Evolutionary conservation across 2,113 vertebrate species (phyloP).

Genomic region (Eptesicus fuscus): DNA sequence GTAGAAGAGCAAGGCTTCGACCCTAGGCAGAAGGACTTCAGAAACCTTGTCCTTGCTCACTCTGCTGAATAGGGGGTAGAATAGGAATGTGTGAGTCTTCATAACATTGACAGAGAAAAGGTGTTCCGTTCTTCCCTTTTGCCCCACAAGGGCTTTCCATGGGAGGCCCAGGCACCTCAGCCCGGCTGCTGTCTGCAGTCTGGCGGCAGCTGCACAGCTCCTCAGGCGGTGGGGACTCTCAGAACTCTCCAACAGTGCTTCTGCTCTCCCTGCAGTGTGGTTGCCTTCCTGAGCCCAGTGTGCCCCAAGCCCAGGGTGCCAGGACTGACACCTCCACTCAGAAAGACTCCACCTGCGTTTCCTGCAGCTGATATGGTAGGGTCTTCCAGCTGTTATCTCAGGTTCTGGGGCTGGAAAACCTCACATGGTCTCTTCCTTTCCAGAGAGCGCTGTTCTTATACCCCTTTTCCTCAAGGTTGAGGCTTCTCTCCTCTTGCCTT

Average conservation of each 20-base stretch:
- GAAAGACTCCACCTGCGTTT: background rate
- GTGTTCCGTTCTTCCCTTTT: background rate
- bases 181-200: background rate
- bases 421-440: background rate
- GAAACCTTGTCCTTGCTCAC: background rate
- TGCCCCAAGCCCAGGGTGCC: background rate
- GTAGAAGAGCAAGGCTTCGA: background rate
- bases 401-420: background rate
- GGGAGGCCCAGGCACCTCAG: too few relatives aligned
- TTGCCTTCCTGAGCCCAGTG: background rate
- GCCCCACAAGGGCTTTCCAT: background rate
- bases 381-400: background rate
- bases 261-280: background rate
- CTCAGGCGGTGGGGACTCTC: rapidly evolving
- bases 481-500: background rate
- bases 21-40: background rate
- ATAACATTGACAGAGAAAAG: background rate
- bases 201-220: too few relatives aligned
- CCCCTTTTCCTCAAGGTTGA: background rate
- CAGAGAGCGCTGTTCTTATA: background rate
- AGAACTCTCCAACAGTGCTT: background rate
- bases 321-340: background rate
- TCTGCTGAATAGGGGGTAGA: background rate
- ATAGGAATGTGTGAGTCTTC: background rate
- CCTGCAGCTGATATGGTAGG: background rate